Percentiles rank a stretch among this genome's conserved stretches.
These are phyloP conservation scores for Sebastes cheni DNA, from an alignment of 2,797 vertebrate genomes.

Conservation along the genomic window DNA sequence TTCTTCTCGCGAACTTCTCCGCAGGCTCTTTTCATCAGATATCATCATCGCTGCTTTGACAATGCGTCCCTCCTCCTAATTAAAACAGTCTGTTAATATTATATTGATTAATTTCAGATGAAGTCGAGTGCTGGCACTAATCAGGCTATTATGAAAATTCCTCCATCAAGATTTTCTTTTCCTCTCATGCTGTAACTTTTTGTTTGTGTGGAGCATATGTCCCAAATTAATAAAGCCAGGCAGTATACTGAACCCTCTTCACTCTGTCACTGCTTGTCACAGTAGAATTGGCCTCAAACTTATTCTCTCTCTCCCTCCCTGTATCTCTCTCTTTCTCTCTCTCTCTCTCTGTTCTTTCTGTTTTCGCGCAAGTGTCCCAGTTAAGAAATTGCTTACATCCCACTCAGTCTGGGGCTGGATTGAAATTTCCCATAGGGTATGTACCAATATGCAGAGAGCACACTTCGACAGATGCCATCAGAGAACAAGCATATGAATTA, in stretches of 20 bases:
- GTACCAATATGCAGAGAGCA: slow-evolving; percentile 88
- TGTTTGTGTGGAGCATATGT: slow-evolving; percentile 67
- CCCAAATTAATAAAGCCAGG: slow-evolving; percentile 71
- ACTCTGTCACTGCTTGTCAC: slow-evolving; percentile 75
- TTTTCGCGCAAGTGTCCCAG: slow-evolving; percentile 84
- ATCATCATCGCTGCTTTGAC: slow-evolving; percentile 31
- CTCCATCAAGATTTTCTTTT: slow-evolving; percentile 21
- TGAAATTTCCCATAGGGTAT: slow-evolving; percentile 88
- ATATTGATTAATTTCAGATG: slow-evolving; percentile 56
- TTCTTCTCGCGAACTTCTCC: slow-evolving; percentile 22
- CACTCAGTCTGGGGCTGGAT: slow-evolving; percentile 84
- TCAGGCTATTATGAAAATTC: slow-evolving; percentile 33
- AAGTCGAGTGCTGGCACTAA: slow-evolving; percentile 33
- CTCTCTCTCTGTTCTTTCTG: slow-evolving; percentile 59
- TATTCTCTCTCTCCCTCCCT: slow-evolving; percentile 35
- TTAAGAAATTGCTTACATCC: slow-evolving; percentile 88
- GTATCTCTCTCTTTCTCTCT: slow-evolving; percentile 8
- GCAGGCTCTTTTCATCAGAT: slow-evolving; percentile 32
- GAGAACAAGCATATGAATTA: slow-evolving; percentile 90
- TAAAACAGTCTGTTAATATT: slow-evolving; percentile 50
- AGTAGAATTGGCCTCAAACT: slow-evolving; percentile 81
- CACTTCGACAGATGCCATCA: slow-evolving; percentile 89
- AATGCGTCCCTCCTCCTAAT: slow-evolving; percentile 47
- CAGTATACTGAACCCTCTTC: slow-evolving; percentile 56
- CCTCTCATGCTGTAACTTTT: slow-evolving; percentile 56